Evolutionary conservation across 2,113 vertebrate genomes (phyloP), one percentile per base, ranked within the genome.

Genomic region (Lasiurus cinereus): DNA sequence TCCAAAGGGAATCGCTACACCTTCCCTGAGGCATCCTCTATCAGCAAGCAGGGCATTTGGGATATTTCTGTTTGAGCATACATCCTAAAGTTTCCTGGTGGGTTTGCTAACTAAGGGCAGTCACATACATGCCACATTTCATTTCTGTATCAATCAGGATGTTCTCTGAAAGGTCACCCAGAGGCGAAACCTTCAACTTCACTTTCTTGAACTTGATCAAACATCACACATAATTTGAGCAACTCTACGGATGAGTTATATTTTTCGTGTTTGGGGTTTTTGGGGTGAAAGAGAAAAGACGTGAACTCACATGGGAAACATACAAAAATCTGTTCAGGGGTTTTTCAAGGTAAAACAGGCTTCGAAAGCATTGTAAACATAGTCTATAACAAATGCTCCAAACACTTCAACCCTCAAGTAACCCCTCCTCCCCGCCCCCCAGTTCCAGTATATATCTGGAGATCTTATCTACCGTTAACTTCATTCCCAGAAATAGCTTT

Each of bases 401-500:
- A 13, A 54, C 2, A 54, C 76, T 83, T 46, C 73, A 59, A 43
- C 73, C 46, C 33, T 88, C 19, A 2, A 67, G 50, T 14, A 74
- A 88, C 18, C 8, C 54, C 9, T 11, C 48, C 77, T 3, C 22
- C 21, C 27, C 43, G 39, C 64, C 46, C 11, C 15, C 31, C 5
- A 90, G 46, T 36, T 66, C 62, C n/a, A 59, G 66, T 94, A 36
- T 67, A 79, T 27, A 43, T 50, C 72, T 95, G 87, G 33, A 48
- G 87, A 88, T 36, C 89, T 78, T 88, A 90, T 46, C 93, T 82
- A 91, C 69, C 4, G 90, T 67, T 87, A 83, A 76, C 27, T 79
- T 29, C 59, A 95, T 36, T 87, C 74, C 96, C 92, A 93, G 94
- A 95, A 96, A 62, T 39, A 95, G n/a, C 85, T 46, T 90, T 14